Percentiles rank a stretch among this genome's conserved stretches.
phyloP scores from a whole-genome alignment of 2,797 vertebrate genomes.

The Alfaro cultratus region DNA sequence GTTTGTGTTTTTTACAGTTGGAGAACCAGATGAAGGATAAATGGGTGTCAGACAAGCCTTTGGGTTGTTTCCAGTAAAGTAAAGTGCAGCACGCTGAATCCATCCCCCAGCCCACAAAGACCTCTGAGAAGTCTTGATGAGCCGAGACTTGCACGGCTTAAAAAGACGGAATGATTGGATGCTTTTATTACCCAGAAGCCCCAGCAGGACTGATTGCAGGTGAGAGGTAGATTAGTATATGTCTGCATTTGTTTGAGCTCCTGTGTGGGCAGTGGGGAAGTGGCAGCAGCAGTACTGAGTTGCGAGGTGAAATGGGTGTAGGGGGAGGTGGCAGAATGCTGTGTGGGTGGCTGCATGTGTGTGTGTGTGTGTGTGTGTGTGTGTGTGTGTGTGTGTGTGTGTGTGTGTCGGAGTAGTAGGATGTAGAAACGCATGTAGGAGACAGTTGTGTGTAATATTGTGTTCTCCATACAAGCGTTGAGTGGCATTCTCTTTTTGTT shows the following conservation, averaged over 20 bases:
- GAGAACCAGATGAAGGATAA: slow-evolving; percentile 9
- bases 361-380: slow-evolving; percentile 14
- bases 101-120: background rate
- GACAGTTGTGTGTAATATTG: slow-evolving; percentile 36
- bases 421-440: slow-evolving; percentile 44
- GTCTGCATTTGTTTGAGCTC: slow-evolving; percentile 47
- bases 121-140: background rate
- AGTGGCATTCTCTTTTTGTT: slow-evolving; percentile 76
- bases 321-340: slow-evolving; percentile 6
- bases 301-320: slow-evolving; percentile 47
- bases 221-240: slow-evolving; percentile 59
- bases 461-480: slow-evolving; percentile 50
- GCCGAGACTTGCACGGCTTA: slow-evolving; percentile 14
- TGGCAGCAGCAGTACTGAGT: slow-evolving; percentile 54
- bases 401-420: slow-evolving; percentile 36
- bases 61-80: background rate
- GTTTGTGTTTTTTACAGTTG: slow-evolving; percentile 26
- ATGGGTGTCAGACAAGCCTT: slow-evolving; percentile 17
- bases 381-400: slow-evolving; percentile 23
- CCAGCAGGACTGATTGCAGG: slow-evolving; percentile 48
- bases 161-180: slow-evolving; percentile 24
- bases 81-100: slow-evolving; percentile 10
- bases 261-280: slow-evolving; percentile 68
- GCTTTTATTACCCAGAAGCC: slow-evolving; percentile 13
- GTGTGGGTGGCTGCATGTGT: slow-evolving; percentile 46